Percentiles rank a stretch among this genome's conserved stretches.
Evolutionary conservation across 2,113 vertebrate genomes (phyloP).

Genomic region (Aramus guarauna): DNA sequence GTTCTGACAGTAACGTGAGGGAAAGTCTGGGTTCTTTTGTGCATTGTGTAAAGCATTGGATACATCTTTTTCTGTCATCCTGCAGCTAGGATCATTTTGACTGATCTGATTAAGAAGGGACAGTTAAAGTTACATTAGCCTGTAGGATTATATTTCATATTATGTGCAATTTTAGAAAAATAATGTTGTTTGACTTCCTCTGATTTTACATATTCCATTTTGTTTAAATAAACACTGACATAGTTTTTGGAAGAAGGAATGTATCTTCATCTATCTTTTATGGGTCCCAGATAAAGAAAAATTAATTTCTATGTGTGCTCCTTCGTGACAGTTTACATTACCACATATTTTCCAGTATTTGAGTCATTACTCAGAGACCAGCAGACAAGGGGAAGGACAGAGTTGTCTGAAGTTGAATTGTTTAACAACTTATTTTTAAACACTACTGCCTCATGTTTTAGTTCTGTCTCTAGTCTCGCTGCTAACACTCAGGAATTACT

Average conservation of each 20-base stretch:
- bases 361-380: background rate
- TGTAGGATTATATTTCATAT: background rate
- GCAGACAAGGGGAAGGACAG: background rate
- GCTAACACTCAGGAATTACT: background rate
- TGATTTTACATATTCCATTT: background rate
- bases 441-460: background rate
- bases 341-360: conserved; percentile 4
- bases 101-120: background rate
- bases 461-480: background rate
- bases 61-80: background rate
- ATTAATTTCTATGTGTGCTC: background rate
- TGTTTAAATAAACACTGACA: background rate
- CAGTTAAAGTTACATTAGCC: background rate
- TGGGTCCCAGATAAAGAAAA: background rate
- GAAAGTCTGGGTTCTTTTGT: background rate
- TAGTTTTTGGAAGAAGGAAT: background rate
- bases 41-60: background rate
- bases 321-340: background rate
- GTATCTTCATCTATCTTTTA: background rate
- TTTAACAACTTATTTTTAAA: conserved; percentile 31
- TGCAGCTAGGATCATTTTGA: background rate
- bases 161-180: background rate
- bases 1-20: background rate
- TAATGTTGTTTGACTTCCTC: background rate
- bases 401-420: background rate